Percentiles rank a stretch among this genome's conserved stretches.
phyloP scores from a whole-genome alignment of 2,113 vertebrate genomes.

The Uria lomvia region DNA sequence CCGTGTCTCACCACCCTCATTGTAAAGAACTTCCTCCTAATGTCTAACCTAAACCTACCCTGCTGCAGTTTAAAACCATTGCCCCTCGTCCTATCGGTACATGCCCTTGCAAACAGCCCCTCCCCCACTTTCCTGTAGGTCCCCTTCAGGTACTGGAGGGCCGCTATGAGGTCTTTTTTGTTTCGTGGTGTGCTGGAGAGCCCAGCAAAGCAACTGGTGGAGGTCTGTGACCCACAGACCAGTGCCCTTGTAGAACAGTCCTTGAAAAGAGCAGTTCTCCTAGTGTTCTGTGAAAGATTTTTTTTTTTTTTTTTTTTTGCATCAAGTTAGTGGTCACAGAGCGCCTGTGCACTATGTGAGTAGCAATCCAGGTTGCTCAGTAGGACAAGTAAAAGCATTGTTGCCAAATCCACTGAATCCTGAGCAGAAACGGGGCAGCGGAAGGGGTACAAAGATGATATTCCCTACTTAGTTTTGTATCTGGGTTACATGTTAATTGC shows the following conservation, averaged over 20 bases:
- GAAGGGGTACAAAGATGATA: not conserved
- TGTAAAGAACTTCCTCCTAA: no score
- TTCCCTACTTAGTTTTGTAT: not conserved
- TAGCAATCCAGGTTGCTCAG: not conserved
- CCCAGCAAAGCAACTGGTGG: not conserved
- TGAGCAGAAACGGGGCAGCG: not conserved
- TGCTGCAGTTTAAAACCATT: no score
- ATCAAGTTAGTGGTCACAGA: not conserved
- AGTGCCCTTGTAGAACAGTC: not conserved
- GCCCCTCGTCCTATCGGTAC: no score
- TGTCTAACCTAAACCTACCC: no score
- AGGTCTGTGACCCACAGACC: not conserved
- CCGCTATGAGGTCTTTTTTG: no score
- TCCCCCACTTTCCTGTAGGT: no score
- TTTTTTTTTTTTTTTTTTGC: not conserved
- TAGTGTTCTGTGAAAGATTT: not conserved
- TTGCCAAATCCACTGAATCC: not conserved
- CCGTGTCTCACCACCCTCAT: no score
- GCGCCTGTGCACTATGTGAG: accelerated
- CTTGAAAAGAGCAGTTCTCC: not conserved
- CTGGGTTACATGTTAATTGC: not conserved
- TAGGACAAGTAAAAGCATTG: accelerated
- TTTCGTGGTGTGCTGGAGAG: not conserved
- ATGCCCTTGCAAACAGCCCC: no score
- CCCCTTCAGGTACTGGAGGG: no score